A percentile compares a stretch with the other conserved stretches of the same genome.
These are phyloP conservation scores for Drosophila repletoides DNA, from an alignment of 1,140 invertebrate species.

Conservation along the genomic window DNA sequence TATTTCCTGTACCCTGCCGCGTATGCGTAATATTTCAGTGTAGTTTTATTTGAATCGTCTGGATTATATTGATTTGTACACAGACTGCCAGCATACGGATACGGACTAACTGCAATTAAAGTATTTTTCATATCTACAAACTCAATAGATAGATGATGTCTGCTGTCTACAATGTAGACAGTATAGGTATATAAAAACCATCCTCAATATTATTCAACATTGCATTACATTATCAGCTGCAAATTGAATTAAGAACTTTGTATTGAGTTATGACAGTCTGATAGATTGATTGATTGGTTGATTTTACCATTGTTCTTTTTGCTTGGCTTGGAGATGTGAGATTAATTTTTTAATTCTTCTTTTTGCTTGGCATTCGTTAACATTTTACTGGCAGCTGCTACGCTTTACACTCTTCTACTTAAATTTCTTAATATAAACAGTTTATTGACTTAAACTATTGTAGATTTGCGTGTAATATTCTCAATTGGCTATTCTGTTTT, in stretches of 20 bases:
- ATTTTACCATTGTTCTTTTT: background rate
- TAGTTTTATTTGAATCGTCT: constrained; percentile 62
- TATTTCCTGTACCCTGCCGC: constrained; percentile 40
- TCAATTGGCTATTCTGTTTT: background rate
- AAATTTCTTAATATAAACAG: no score
- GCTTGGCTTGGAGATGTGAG: background rate
- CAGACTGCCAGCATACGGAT: background rate
- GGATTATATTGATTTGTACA: constrained; percentile 72
- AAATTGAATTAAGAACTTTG: no score
- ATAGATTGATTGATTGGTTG: no score
- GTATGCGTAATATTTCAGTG: constrained; percentile 69
- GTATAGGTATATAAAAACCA: no score
- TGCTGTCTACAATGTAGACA: no score
- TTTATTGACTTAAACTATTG: no score
- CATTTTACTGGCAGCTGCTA: no score
- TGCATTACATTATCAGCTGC: no score
- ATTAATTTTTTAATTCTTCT: no score
- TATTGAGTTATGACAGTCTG: no score
- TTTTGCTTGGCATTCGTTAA: background rate
- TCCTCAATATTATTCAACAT: no score
- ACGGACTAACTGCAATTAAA: constrained; percentile 1
- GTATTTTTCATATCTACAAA: background rate
- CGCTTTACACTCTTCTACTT: no score
- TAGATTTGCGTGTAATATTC: background rate
- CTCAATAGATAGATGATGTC: background rate